A percentile compares a stretch with the other conserved stretches of the same genome.
These are phyloP conservation scores for Peromyscus leucopus DNA, from an alignment of 2,113 vertebrate species.

Conservation along the genomic window DNA sequence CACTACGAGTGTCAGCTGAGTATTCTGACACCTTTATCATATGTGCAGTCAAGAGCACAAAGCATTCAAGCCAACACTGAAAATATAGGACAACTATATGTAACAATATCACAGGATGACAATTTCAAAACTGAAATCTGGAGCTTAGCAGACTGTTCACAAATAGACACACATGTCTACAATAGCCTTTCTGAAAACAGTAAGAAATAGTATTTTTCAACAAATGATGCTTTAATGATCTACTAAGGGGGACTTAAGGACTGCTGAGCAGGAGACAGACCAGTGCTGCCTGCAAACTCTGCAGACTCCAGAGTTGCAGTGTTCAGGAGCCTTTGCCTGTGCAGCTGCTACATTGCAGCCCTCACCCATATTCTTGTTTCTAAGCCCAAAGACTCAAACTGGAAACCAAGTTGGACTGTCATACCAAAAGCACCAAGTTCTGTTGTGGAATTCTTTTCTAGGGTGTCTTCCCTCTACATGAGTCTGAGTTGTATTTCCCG, in stretches of 20 bases:
- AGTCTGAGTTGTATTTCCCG: neutral
- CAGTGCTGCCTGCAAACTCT: neutral
- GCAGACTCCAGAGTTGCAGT: neutral
- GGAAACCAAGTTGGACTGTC: neutral
- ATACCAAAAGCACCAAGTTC: neutral
- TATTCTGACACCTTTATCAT: neutral
- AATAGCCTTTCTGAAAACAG: neutral
- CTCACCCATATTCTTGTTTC: neutral
- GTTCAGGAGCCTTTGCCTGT: neutral
- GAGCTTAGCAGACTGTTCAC: neutral
- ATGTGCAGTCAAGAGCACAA: neutral
- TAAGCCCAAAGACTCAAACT: neutral
- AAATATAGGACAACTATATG: neutral
- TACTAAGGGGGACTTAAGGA: neutral
- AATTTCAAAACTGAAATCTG: neutral
- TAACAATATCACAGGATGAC: neutral
- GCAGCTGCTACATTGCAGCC: too few relatives aligned
- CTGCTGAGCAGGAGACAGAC: too few relatives aligned
- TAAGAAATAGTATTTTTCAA: neutral
- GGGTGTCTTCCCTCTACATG: neutral
- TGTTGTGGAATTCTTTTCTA: neutral
- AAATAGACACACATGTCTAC: neutral
- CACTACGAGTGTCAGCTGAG: neutral
- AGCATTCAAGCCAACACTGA: neutral
- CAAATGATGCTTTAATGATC: neutral